Evolutionary conservation across 2,888 invertebrate species (phyloP), one percentile per base, ranked within the genome.

Genomic region (Myopa tessellatipennis): DNA sequence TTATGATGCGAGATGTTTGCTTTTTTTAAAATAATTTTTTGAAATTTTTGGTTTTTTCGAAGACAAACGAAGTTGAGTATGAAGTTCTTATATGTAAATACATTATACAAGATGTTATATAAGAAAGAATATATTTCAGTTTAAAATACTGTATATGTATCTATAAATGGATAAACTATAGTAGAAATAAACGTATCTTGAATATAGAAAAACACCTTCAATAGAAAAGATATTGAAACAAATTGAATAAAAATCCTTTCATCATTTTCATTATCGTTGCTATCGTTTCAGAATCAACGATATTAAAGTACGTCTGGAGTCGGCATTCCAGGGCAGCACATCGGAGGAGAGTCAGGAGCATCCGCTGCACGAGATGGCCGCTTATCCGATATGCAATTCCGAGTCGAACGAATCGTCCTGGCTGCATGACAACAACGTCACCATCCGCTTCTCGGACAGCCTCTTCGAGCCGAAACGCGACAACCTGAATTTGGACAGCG

Each of bases 341-440:
- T 83, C 83, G 0, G 83, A 80, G 36, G 85, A 84, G 67, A 82
- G 79, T 77, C 83, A 83, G 34, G 85, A 85, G 26, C 82, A 83
- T 73, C 83, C 86, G 0, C 79, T 84, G 16, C 87, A 88, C 78
- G 88, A 88, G 80, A 87, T 86, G 85, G 88, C 89, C 18, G 89
- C 88, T 18, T 89, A 88, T 83, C 89, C 89, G 34, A 84, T 86
- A 12, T 89, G 89, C 78, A 87, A 85, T 80, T 85, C 85, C 5
- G 87, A 87, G 69, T 86, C 87, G 10, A 87, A 85, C 76, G 85
- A 83, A 14, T 82, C 84, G 0, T 83, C 86, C 4, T 89, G 89
- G 89, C 82, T 86, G 75, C 84, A 85, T 50, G 86, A 86, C 76
- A 85, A 82, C 76, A 89, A 89, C 79, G 83, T 89, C 3, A 87